Evolutionary conservation across 2,888 invertebrate genomes (phyloP).

Genomic region (Xanthostigma xanthostigma): DNA sequence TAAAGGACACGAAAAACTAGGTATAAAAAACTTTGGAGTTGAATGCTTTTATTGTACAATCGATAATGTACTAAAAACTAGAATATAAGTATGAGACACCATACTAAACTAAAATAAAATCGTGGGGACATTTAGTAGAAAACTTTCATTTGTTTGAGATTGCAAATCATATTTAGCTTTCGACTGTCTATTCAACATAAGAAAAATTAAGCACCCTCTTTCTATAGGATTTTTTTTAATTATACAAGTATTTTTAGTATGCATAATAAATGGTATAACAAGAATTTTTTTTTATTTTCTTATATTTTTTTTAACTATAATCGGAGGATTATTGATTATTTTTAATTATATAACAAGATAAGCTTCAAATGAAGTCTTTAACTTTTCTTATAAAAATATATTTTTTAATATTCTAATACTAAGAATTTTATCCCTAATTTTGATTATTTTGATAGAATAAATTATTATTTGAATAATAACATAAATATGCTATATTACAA

Average conservation of each 20-base stretch:
- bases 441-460: slow-evolving; percentile 19
- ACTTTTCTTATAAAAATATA: slow-evolving; percentile 23
- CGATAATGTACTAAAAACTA: too few species aligned
- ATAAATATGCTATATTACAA: slow-evolving; percentile 6
- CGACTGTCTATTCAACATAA: slow-evolving; percentile 26
- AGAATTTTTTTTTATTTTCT: slow-evolving; percentile 40
- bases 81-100: too few species aligned
- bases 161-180: too few species aligned
- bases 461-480: slow-evolving; percentile 24
- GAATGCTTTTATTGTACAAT: too few species aligned
- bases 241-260: slow-evolving; percentile 34
- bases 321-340: slow-evolving; percentile 47
- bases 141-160: too few species aligned
- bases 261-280: slow-evolving; percentile 32
- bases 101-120: too few species aligned
- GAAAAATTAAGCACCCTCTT: slow-evolving; percentile 34
- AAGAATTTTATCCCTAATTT: slow-evolving; percentile 17
- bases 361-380: slow-evolving; percentile 44
- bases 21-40: too few species aligned
- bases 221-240: slow-evolving; percentile 38
- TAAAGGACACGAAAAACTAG: too few species aligned
- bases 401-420: slow-evolving; percentile 17
- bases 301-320: slow-evolving; percentile 44
- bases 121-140: too few species aligned
- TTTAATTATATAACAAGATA: slow-evolving; percentile 49